phyloP scores from a whole-genome alignment of 1,140 invertebrate genomes.

The Probaryconus sp. region DNA sequence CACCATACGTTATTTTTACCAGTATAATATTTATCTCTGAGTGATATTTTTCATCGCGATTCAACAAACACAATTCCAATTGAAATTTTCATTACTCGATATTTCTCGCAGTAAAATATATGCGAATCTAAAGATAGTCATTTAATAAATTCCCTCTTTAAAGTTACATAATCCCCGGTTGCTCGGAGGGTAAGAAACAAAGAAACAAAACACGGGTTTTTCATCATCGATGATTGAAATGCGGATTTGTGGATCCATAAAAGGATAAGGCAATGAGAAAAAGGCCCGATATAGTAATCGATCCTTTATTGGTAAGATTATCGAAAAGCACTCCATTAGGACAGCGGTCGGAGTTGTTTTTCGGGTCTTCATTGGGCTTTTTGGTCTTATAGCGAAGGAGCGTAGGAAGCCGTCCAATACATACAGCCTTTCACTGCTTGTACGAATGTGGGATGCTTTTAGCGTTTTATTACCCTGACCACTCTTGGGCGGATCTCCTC shows the following conservation, averaged over 20 bases:
- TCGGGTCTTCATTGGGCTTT: conserved; percentile 31
- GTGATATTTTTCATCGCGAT: no score
- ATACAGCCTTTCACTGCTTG: conserved; percentile 29
- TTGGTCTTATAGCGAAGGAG: conserved; percentile 35
- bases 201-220: background rate
- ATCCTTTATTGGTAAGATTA: conserved; percentile 44
- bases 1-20: no score
- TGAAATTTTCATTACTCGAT: no score
- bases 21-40: no score
- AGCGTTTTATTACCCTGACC: conserved; percentile 70
- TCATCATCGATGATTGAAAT: conserved; percentile 9
- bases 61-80: no score
- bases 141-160: no score
- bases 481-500: conserved; percentile 64
- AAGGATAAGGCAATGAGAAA: background rate
- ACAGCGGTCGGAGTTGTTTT: conserved; percentile 35
- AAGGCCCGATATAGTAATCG: conserved; percentile 46
- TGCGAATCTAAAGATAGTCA: no score
- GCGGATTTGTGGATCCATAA: background rate
- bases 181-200: no score
- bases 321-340: conserved; percentile 45
- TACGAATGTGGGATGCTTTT: conserved; percentile 70
- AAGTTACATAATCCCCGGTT: background rate
- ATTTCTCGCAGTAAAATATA: no score
- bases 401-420: conserved; percentile 47